Conservation (phyloP, 2,888 invertebrate genomes). For the Cheilosia grossa region DNA sequence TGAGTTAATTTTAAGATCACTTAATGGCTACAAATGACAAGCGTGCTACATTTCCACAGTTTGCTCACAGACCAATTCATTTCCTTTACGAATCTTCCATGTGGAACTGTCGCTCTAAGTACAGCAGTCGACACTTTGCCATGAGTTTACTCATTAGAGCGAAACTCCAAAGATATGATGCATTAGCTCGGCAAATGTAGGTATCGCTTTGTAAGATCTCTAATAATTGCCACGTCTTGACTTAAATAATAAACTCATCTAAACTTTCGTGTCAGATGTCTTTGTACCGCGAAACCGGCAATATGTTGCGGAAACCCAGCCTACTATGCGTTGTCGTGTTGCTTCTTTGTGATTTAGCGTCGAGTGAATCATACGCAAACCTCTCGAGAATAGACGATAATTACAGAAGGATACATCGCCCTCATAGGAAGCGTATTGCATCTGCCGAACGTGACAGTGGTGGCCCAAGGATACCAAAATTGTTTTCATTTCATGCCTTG, state of each 20-base stretch:
- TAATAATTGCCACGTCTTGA: slow-evolving; percentile 25
- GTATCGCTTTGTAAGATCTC: slow-evolving; percentile 18
- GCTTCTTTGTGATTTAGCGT: slow-evolving; percentile 36
- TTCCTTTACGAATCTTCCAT: slow-evolving; percentile 28
- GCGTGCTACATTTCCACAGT: slow-evolving; percentile 14
- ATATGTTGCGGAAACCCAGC: slow-evolving; percentile 47
- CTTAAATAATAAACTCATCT: slow-evolving; percentile 65
- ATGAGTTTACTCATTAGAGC: slow-evolving; percentile 8
- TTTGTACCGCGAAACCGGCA: slow-evolving; percentile 39
- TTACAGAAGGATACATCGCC: slow-evolving; percentile 26
- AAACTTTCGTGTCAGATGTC: slow-evolving; percentile 45
- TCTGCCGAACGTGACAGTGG: slow-evolving; percentile 6
- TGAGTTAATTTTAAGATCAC: slow-evolving; percentile 43
- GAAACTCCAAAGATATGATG: neutral
- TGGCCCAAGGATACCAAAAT: slow-evolving; percentile 48
- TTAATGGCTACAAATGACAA: slow-evolving; percentile 28
- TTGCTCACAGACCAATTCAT: slow-evolving; percentile 35
- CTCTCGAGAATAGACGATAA: slow-evolving; percentile 19
- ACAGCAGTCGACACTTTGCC: neutral
- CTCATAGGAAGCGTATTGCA: neutral
- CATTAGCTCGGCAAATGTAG: slow-evolving; percentile 1
- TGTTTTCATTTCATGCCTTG: slow-evolving; percentile 77
- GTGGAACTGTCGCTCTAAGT: slow-evolving; percentile 46
- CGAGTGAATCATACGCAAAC: slow-evolving; percentile 46
- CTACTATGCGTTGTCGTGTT: slow-evolving; percentile 30